These are phyloP conservation scores for Strongylocentrotus purpuratus DNA, from an alignment of 35 echinoderm and acorn worm genomes.

Conservation along the genomic window DNA sequence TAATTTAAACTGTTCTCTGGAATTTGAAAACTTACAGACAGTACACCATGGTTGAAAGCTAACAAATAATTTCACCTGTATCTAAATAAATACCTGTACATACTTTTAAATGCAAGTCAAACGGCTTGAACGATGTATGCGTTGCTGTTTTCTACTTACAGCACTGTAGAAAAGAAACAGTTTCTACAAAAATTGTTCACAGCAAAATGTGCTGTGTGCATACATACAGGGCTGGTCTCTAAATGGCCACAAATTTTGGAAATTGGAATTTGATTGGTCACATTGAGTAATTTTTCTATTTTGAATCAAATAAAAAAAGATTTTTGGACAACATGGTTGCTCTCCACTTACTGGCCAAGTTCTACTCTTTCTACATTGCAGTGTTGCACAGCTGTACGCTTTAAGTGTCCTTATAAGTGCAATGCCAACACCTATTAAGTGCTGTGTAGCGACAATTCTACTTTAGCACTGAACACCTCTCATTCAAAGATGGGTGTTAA, in stretches of 20 bases:
- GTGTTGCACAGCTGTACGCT: too few relatives aligned
- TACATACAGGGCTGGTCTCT: not conserved
- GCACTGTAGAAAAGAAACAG: too few relatives aligned
- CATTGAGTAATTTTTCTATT: not conserved
- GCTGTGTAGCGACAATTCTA: not conserved
- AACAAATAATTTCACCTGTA: too few relatives aligned
- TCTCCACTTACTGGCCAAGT: not conserved
- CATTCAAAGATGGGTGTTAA: not conserved
- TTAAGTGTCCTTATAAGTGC: too few relatives aligned
- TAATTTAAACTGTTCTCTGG: not conserved
- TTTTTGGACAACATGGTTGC: too few relatives aligned
- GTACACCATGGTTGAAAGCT: not conserved
- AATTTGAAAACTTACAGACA: not conserved
- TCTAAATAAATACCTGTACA: not conserved
- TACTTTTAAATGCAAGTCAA: too few relatives aligned
- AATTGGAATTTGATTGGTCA: not conserved
- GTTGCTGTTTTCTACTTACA: too few relatives aligned
- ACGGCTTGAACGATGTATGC: too few relatives aligned
- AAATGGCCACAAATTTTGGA: not conserved
- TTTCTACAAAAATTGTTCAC: too few relatives aligned
- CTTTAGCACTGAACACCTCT: not conserved
- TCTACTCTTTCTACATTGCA: not conserved
- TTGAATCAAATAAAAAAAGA: not conserved
- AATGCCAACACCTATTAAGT: not conserved
- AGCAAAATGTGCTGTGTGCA: too few relatives aligned